Evolutionary conservation across 2,113 vertebrate species (phyloP), one percentile per base, ranked within the genome.

Genomic region (Leptosomus discolor): DNA sequence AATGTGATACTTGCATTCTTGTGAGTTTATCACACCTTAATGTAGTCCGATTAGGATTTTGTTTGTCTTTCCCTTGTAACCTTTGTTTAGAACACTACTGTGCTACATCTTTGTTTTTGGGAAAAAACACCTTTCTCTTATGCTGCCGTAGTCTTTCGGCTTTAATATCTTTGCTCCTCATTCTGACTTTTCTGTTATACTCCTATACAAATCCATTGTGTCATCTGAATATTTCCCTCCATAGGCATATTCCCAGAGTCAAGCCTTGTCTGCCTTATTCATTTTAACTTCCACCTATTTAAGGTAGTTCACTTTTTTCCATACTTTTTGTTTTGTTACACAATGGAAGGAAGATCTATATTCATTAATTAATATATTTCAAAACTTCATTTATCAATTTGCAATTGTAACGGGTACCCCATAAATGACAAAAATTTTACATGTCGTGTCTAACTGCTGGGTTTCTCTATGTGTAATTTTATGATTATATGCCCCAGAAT

Each of bases 361-460:
- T 8, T 8, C 4, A n/a, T n/a, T 53, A 56, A 24, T 61, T 80
- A 26, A 77, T 57, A 39, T 67, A 78, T 34, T 74, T 63, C 3
- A 56, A 2, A 80, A 29, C 23, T 64, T 61, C 12, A 41, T 51
- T 83, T 68, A 43, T 26, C 18, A 67, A 48, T n/a, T 73, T 48
- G 1, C 6, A 9, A 41, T 60, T 24, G 3, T 9, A 63, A 68
- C 2, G 2, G 3, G 21, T 21, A n/a, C 48, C 7, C 2, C 11
- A 27, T 34, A 53, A 68, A 11, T 51, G 16, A 24, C 24, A 58
- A 70, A 74, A 24, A 34, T 2, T 18, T 67, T 46, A 0, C 9
- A 51, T 26, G 12, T n/a, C 27, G 14, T 50, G 4, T 51, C 21
- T 75, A 69, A 37, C 7, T 43, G 11, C 6, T 67, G 12, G 1